phyloP scores from a whole-genome alignment of 2,113 vertebrate species.

The Tinamus guttatus region DNA sequence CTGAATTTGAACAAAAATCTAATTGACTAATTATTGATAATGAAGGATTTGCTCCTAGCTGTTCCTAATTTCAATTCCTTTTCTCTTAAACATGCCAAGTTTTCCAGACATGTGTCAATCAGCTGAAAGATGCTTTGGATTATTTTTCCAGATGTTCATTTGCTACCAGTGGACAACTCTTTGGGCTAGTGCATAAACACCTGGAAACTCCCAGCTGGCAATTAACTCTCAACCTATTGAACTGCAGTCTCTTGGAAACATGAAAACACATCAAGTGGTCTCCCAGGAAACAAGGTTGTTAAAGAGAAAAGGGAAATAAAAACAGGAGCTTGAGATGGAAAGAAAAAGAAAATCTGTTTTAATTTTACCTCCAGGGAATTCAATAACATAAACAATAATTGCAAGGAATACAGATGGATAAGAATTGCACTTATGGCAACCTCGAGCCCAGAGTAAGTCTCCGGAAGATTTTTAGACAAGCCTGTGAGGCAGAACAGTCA shows the following conservation, averaged over 20 bases:
- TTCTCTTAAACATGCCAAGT: neutral
- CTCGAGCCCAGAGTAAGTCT: neutral
- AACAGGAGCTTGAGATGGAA: neutral
- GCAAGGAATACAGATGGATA: constrained; percentile 45
- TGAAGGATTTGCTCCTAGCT: neutral
- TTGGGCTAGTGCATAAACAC: neutral
- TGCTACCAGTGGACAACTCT: neutral
- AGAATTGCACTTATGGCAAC: neutral
- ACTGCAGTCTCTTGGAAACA: constrained; percentile 42
- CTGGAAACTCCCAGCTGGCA: constrained; percentile 47
- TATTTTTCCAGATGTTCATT: constrained; percentile 18
- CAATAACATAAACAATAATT: constrained; percentile 51
- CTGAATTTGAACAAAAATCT: neutral
- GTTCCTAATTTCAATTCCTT: neutral
- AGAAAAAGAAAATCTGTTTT: constrained; percentile 18
- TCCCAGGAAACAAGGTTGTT: constrained; percentile 50
- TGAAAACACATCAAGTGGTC: constrained; percentile 19
- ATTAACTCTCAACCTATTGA: constrained; percentile 60
- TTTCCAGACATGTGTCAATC: constrained; percentile 29
- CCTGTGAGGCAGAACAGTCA: neutral
- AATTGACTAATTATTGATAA: constrained; percentile 18
- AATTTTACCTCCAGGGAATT: constrained; percentile 64
- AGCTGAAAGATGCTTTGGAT: neutral
- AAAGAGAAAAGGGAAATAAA: constrained; percentile 45
- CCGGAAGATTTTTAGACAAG: neutral